These are phyloP conservation scores for Sula dactylatra DNA, from an alignment of 2,113 vertebrate genomes.

Conservation along the genomic window DNA sequence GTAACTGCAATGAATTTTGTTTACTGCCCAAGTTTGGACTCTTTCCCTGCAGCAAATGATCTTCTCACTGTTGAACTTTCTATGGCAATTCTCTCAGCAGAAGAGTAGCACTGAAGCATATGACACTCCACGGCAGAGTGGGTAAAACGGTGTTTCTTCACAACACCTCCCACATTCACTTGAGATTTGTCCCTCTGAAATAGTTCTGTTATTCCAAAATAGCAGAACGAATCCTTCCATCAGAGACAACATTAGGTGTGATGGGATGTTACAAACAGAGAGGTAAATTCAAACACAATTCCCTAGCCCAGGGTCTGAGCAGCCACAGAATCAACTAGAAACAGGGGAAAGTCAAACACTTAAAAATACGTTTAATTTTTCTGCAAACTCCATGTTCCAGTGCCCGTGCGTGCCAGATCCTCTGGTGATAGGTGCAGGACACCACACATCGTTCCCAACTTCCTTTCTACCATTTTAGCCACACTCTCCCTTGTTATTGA, in stretches of 20 bases:
- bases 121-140: not conserved
- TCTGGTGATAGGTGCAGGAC: not conserved
- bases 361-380: not conserved
- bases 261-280: not conserved
- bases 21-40: not conserved
- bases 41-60: not conserved
- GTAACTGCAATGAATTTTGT: not conserved
- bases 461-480: not conserved
- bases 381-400: not conserved
- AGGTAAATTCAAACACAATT: not conserved
- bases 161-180: not conserved
- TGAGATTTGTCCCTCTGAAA: not conserved
- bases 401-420: not conserved
- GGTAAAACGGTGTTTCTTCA: not conserved
- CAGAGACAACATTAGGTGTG: not conserved
- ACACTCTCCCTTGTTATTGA: fast-evolving
- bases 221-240: not conserved
- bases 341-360: not conserved
- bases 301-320: not conserved
- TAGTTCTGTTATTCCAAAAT: not conserved
- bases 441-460: not conserved
- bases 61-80: not conserved
- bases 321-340: not conserved
- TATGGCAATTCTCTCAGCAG: not conserved
- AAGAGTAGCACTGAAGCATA: not conserved